These are phyloP conservation scores for Characodon lateralis DNA, from an alignment of 2,797 vertebrate genomes.

Conservation along the genomic window DNA sequence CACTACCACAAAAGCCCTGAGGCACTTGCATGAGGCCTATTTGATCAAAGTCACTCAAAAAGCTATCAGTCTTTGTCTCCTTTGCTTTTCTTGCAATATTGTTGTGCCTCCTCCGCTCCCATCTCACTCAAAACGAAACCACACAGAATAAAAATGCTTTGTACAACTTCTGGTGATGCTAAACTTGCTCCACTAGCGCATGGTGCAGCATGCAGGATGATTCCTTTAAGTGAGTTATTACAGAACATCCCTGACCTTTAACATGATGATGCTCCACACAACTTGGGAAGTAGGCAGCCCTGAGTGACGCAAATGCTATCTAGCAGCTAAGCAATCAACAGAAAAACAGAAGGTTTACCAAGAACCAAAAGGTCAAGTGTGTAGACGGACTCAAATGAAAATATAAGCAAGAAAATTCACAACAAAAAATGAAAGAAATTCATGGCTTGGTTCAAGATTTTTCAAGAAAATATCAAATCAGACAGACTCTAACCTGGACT, in stretches of 20 bases:
- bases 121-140: slow-evolving; percentile 49
- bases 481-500: neutral
- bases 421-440: neutral
- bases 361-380: slow-evolving; percentile 25
- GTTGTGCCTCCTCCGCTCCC: slow-evolving; percentile 38
- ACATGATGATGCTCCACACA: slow-evolving; percentile 44
- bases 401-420: slow-evolving; percentile 7
- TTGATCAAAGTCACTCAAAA: slow-evolving; percentile 73
- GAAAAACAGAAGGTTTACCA: slow-evolving; percentile 23
- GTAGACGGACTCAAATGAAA: slow-evolving; percentile 12
- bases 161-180: slow-evolving; percentile 52
- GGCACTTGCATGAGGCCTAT: slow-evolving; percentile 61
- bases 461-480: neutral
- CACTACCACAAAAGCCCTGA: slow-evolving; percentile 66
- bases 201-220: slow-evolving; percentile 42
- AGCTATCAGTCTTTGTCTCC: slow-evolving; percentile 57
- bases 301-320: slow-evolving; percentile 39
- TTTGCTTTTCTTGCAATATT: slow-evolving; percentile 46
- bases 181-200: slow-evolving; percentile 39
- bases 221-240: slow-evolving; percentile 72
- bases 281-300: slow-evolving; percentile 48
- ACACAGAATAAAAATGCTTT: slow-evolving; percentile 52
- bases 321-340: slow-evolving; percentile 37
- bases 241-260: slow-evolving; percentile 63
- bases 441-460: neutral